Evolutionary conservation across 2,113 vertebrate genomes (phyloP), one percentile per base, ranked within the genome.

Genomic region (Brachypodius melanocephalos): DNA sequence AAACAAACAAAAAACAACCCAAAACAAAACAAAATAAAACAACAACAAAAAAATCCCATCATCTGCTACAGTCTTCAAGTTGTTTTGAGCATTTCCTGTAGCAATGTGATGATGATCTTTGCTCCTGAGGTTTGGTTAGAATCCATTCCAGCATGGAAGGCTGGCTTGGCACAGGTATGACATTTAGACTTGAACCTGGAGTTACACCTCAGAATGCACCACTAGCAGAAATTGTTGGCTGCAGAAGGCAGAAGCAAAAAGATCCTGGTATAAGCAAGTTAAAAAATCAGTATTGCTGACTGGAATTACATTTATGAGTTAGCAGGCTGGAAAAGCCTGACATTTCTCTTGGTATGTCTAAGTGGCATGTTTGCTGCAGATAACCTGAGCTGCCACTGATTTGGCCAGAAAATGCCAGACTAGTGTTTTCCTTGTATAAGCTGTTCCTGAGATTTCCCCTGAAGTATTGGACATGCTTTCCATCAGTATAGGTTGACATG

Each of bases 361-460:
- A 65, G 26, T 88, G 91, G 28, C 46, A 36, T 45, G 43, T 75
- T 89, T 87, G 38, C 62, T 82, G 45, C 51, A 82, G 94, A 89
- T 94, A 95, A 89, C 66, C 67, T 78, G 82, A 65, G 45, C 45
- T 82, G 74, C 71, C 74, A 65, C 67, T 91, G 74, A 54, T 88
- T 65, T 85, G 77, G 21, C 68, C 76, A 81, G 65, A 62, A 85
- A 89, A 89, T 61, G n/a, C 29, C 61, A 75, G 54, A 38, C 42
- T 58, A 79, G 31, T 91, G 43, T 79, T 96, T 93, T 93, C 81
- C 69, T 88, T 75, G 40, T 68, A 36, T 85, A 72, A 92, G 67
- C 54, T 69, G 29, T 87, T 91, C 62, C 80, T 46, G 54, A 95
- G 34, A 16, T 85, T 82, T 81, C 22, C 1, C 20, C 49, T 8